Conservation (phyloP, 2,888 invertebrate genomes). For the Ochropleura plecta region DNA sequence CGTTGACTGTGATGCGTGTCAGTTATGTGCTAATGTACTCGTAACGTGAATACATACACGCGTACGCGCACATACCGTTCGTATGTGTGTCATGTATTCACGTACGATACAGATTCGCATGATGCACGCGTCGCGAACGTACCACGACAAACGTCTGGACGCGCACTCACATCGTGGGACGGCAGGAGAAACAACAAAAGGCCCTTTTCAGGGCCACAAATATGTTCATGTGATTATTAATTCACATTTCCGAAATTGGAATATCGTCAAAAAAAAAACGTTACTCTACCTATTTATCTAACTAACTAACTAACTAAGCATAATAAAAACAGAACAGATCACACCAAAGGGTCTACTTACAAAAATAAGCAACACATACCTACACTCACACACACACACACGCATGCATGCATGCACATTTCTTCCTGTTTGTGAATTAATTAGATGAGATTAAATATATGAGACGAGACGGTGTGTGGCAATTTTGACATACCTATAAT, state of each 20-base stretch:
- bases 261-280: not conserved
- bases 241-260: conserved; percentile 19
- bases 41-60: not conserved
- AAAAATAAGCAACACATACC: too few relatives aligned
- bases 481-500: too few relatives aligned
- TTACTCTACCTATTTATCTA: not conserved
- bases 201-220: conserved; percentile 65
- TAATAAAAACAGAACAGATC: too few relatives aligned
- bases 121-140: not conserved
- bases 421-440: too few relatives aligned
- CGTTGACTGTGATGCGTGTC: conserved; percentile 6
- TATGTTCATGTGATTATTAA: conserved; percentile 20
- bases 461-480: too few relatives aligned
- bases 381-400: too few relatives aligned
- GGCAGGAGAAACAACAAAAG: conserved; percentile 42
- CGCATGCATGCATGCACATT: too few relatives aligned
- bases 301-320: too few relatives aligned
- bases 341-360: too few relatives aligned
- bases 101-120: conserved; percentile 5
- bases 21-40: conserved; percentile 4
- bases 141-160: conserved; percentile 13
- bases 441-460: too few relatives aligned
- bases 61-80: too few relatives aligned
- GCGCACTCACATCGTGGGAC: conserved; percentile 5
- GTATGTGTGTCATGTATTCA: not conserved